Percentiles rank a stretch among this genome's conserved stretches.
These are phyloP conservation scores for Phyllotreta striolata DNA, from an alignment of 2,888 invertebrate species.

Conservation along the genomic window DNA sequence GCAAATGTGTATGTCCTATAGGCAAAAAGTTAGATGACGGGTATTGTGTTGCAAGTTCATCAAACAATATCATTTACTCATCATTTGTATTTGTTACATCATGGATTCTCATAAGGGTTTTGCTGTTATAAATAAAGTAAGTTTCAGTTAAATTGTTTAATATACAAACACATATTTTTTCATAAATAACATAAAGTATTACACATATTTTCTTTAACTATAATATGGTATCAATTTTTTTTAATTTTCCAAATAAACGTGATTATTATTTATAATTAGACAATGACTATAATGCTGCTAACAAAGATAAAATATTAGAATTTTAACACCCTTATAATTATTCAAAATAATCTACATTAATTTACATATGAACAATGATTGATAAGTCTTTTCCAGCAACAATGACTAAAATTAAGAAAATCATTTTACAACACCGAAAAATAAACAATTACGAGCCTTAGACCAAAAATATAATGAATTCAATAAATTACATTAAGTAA, in stretches of 20 bases:
- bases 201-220: constrained; percentile 38
- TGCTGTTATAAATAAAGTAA: constrained; percentile 10
- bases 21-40: constrained; percentile 36
- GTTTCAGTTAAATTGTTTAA: constrained; percentile 32
- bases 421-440: constrained; percentile 4
- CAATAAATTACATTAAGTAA: background rate
- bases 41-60: constrained; percentile 34
- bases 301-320: constrained; percentile 34
- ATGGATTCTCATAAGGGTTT: background rate
- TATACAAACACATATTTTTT: constrained; percentile 41
- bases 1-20: constrained; percentile 47
- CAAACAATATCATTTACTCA: constrained; percentile 11
- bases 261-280: constrained; percentile 40
- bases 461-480: constrained; percentile 1
- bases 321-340: constrained; percentile 31
- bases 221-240: constrained; percentile 33
- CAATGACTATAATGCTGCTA: constrained; percentile 39
- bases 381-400: constrained; percentile 8
- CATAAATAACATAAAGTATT: constrained; percentile 38
- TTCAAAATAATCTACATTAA: constrained; percentile 31
- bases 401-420: background rate
- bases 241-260: constrained; percentile 43
- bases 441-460: background rate
- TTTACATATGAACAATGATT: constrained; percentile 28
- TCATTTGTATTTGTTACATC: constrained; percentile 13